A percentile compares a stretch with the other conserved stretches of the same genome.
These are phyloP conservation scores for Drosophila prosaltans DNA, from an alignment of 1,140 invertebrate species.

Conservation along the genomic window DNA sequence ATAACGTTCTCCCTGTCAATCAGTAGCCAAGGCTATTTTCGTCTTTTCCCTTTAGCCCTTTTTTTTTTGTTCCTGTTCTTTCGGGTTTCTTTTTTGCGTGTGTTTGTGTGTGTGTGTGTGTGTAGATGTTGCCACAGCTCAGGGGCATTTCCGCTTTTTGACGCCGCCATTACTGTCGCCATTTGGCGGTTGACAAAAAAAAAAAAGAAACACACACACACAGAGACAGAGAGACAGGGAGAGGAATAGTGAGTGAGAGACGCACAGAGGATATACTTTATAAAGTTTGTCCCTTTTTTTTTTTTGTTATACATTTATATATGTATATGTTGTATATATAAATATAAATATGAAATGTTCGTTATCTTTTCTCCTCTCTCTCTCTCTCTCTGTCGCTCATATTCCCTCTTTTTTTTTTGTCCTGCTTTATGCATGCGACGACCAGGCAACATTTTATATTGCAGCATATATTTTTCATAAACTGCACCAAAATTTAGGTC, in stretches of 20 bases:
- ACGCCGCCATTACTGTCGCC: slow-evolving; percentile 63
- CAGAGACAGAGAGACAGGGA: neutral
- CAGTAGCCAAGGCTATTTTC: slow-evolving; percentile 20
- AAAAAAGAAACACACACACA: slow-evolving; percentile 10
- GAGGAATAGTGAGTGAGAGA: neutral
- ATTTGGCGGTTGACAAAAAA: slow-evolving; percentile 51
- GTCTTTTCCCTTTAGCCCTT: neutral
- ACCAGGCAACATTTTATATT: slow-evolving; percentile 59
- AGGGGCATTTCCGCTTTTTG: slow-evolving; percentile 59
- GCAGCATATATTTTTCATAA: slow-evolving; percentile 78
- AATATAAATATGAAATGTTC: slow-evolving; percentile 56
- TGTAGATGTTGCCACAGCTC: slow-evolving; percentile 47
- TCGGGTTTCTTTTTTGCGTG: slow-evolving; percentile 4
- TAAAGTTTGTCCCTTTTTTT: slow-evolving; percentile 34
- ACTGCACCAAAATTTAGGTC: slow-evolving; percentile 71
- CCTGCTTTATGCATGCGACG: slow-evolving; percentile 62
- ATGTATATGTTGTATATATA: slow-evolving; percentile 23
- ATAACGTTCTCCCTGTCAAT: slow-evolving; percentile 14
- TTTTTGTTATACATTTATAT: slow-evolving; percentile 9
- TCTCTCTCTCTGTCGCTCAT: slow-evolving; percentile 11
- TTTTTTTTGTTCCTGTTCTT: slow-evolving; percentile 15
- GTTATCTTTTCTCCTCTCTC: slow-evolving; percentile 25
- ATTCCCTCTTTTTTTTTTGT: slow-evolving; percentile 21
- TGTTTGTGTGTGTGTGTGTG: neutral
- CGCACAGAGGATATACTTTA: slow-evolving; percentile 22